Percentiles rank a stretch among this genome's conserved stretches.
Conservation (phyloP, 2,797 vertebrate genomes). For the Amazonetta brasiliensis region DNA sequence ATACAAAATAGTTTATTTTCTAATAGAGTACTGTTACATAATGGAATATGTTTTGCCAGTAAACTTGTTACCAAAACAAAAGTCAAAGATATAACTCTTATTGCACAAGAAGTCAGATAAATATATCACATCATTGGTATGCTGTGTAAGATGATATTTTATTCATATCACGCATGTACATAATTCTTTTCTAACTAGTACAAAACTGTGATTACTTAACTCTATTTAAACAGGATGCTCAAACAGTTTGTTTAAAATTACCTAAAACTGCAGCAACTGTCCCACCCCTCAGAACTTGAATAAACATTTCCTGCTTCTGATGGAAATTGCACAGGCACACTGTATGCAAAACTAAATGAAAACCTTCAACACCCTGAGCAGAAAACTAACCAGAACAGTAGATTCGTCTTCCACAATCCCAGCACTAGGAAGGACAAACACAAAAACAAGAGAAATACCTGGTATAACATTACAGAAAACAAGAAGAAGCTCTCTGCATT, state of each 20-base stretch:
- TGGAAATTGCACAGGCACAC: constrained; percentile 85
- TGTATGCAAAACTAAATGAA: constrained; percentile 37
- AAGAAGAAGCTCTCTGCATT: neutral
- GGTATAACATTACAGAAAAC: neutral
- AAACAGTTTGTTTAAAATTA: constrained; percentile 92
- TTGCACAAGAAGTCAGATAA: constrained; percentile 28
- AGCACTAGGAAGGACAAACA: neutral
- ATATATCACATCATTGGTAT: neutral
- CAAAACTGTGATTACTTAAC: constrained; percentile 77
- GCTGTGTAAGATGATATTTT: constrained; percentile 43
- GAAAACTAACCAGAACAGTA: neutral
- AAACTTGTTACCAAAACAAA: constrained; percentile 10
- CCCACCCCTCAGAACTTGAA: constrained; percentile 88
- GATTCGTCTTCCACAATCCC: neutral
- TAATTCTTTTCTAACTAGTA: constrained; percentile 68
- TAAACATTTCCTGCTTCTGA: constrained; percentile 92
- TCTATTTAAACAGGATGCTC: constrained; percentile 90
- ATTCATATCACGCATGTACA: constrained; percentile 14
- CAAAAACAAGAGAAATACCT: neutral
- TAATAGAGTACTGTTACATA: neutral
- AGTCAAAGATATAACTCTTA: neutral
- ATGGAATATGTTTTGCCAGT: neutral
- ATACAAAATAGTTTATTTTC: neutral
- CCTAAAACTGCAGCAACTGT: constrained; percentile 82
- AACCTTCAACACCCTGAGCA: neutral